Conservation (phyloP, 1,140 invertebrate species). For the Bombus pascuorum region DNA sequence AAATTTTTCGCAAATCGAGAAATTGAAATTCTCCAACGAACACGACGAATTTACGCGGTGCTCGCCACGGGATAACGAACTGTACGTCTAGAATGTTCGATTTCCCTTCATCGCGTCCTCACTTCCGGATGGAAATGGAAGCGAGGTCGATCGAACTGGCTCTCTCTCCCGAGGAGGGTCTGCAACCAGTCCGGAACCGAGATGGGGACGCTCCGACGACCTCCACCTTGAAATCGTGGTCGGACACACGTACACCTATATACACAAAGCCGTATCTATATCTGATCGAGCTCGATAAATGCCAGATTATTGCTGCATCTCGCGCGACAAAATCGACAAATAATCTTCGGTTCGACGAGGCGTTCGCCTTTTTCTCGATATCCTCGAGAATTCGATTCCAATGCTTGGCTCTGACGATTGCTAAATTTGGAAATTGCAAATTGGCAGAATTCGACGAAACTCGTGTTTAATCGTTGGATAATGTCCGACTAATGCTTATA, state of each 20-base stretch:
- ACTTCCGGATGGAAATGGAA: constrained; percentile 71
- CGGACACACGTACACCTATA: neutral
- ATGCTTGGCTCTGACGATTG: neutral
- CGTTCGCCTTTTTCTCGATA: neutral
- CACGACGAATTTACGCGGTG: constrained; percentile 32
- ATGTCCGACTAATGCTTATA: neutral
- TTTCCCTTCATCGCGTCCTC: constrained; percentile 67
- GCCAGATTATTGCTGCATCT: constrained; percentile 25
- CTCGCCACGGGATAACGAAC: constrained; percentile 47
- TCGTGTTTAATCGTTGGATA: neutral
- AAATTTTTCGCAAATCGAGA: constrained; percentile 38
- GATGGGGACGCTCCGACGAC: constrained; percentile 45
- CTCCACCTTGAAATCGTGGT: constrained; percentile 65
- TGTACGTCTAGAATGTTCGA: constrained; percentile 61
- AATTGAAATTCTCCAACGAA: constrained; percentile 49
- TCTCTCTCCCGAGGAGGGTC: constrained; percentile 40
- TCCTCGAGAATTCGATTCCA: too few relatives aligned
- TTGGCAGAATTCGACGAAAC: neutral
- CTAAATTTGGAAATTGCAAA: neutral
- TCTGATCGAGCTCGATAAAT: constrained; percentile 53
- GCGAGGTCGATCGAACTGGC: constrained; percentile 65
- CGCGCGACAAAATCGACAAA: constrained; percentile 11
- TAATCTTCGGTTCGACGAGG: neutral
- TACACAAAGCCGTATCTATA: neutral
- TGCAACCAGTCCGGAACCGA: constrained; percentile 59